Evolutionary conservation across 2,888 invertebrate genomes (phyloP).

Genomic region (Dicyrtomina minuta): DNA sequence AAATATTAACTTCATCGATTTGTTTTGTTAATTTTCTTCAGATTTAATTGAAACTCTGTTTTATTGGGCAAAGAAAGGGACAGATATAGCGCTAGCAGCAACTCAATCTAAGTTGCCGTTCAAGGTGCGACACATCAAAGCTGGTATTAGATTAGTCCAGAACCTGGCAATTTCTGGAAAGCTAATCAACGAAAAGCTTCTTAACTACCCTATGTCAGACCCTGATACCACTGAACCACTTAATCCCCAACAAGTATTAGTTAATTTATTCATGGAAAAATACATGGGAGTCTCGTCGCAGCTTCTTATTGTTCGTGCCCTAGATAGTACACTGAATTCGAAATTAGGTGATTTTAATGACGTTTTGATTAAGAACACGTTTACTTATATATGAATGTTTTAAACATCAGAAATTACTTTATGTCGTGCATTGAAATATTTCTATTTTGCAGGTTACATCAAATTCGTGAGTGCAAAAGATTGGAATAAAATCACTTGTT

Average conservation of each 20-base stretch:
- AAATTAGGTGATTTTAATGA: slow-evolving; percentile 28
- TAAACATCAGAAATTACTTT: too few species aligned
- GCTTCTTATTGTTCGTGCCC: slow-evolving; percentile 77
- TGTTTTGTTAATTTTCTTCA: slow-evolving; percentile 41
- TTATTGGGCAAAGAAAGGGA: slow-evolving; percentile 69
- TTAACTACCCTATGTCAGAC: slow-evolving; percentile 57
- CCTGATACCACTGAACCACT: slow-evolving; percentile 11
- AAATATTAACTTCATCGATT: too few species aligned
- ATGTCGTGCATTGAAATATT: too few species aligned
- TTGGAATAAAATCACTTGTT: slow-evolving; percentile 32
- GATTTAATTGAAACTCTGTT: slow-evolving; percentile 56
- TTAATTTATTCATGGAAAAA: slow-evolving; percentile 76
- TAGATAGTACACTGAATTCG: slow-evolving; percentile 69
- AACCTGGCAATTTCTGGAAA: slow-evolving; percentile 67
- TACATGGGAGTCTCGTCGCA: slow-evolving; percentile 90
- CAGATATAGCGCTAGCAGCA: slow-evolving; percentile 79
- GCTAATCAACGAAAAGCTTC: slow-evolving; percentile 47
- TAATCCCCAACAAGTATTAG: slow-evolving; percentile 60
- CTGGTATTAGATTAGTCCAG: slow-evolving; percentile 81
- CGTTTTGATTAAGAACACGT: too few species aligned
- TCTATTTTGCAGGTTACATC: slow-evolving; percentile 26
- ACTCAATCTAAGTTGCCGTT: slow-evolving; percentile 83
- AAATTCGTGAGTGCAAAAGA: slow-evolving; percentile 18
- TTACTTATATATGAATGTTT: too few species aligned
- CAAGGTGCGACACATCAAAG: slow-evolving; percentile 91